A percentile compares a stretch with the other conserved stretches of the same genome.
phyloP scores from a whole-genome alignment of 2,113 vertebrate species.

The Pseudorasbora parva region DNA sequence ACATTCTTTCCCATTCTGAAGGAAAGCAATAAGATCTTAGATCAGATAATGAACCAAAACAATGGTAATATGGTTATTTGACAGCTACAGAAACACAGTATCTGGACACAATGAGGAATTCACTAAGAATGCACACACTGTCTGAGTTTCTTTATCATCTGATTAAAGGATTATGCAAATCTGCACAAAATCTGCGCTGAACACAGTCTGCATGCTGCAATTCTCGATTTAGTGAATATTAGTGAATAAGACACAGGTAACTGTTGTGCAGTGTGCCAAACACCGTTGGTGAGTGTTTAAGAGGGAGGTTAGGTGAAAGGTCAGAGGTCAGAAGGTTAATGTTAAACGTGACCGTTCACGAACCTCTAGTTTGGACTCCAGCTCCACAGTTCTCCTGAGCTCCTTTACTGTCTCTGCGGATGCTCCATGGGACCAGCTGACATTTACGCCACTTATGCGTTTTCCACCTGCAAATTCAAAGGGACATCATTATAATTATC shows the following conservation, averaged over 20 bases:
- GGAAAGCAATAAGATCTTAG: background rate
- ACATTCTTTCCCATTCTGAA: background rate
- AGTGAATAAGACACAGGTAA: background rate
- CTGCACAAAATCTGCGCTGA: background rate
- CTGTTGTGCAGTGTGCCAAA: background rate
- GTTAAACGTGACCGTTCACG: background rate
- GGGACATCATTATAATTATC: background rate
- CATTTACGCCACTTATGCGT: constrained; percentile 97
- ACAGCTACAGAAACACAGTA: background rate
- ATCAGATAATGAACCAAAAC: background rate
- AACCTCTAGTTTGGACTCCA: constrained; percentile 95
- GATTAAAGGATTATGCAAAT: constrained; percentile 10
- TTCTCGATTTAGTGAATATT: background rate
- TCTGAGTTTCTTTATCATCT: background rate
- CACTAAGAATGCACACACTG: no score
- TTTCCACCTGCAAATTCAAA: constrained; percentile 84
- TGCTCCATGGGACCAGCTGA: constrained; percentile 91
- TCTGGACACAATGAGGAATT: background rate
- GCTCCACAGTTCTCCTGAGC: constrained; percentile 92
- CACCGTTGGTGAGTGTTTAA: background rate
- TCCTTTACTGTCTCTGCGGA: constrained; percentile 84
- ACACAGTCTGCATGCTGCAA: background rate
- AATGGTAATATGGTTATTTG: background rate
- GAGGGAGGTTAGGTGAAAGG: background rate
- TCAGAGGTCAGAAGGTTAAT: background rate